These are phyloP conservation scores for Calliopum simillimum DNA, from an alignment of 2,888 invertebrate genomes.

Conservation along the genomic window DNA sequence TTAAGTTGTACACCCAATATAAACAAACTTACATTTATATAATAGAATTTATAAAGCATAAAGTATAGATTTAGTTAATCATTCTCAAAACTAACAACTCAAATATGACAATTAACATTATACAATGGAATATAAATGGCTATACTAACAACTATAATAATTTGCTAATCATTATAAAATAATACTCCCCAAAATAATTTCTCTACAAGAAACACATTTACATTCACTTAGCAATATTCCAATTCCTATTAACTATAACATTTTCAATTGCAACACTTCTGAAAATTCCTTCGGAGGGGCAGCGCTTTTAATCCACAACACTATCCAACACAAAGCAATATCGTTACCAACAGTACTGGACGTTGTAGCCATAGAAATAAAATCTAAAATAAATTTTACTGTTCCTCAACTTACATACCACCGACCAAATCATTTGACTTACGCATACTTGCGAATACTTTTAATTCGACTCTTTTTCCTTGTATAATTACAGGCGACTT, in stretches of 20 bases:
- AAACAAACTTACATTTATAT: too few species aligned
- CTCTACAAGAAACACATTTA: constrained; percentile 9
- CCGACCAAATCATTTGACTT: constrained; percentile 21
- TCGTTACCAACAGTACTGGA: constrained; percentile 15
- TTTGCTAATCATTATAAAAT: background rate
- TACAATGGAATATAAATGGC: constrained; percentile 24
- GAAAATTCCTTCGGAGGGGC: constrained; percentile 30
- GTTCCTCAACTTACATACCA: constrained; percentile 28
- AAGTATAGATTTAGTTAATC: too few species aligned
- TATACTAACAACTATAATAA: constrained; percentile 20
- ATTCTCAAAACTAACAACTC: too few species aligned
- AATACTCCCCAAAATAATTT: constrained; percentile 1
- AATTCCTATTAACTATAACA: background rate
- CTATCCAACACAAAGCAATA: constrained; percentile 27
- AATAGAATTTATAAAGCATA: too few species aligned
- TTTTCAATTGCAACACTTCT: background rate
- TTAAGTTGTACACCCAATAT: too few species aligned
- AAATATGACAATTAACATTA: constrained; percentile 8
- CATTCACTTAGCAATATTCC: background rate
- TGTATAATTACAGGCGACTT: constrained; percentile 26
- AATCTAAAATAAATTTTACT: constrained; percentile 32
- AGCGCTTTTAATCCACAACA: constrained; percentile 30
- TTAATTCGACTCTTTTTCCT: background rate
- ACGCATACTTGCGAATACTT: background rate
- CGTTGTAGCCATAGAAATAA: background rate